A percentile compares a stretch with the other conserved stretches of the same genome.
phyloP scores from a whole-genome alignment of 2,797 vertebrate species.

The Hyperoplus lanceolatus region DNA sequence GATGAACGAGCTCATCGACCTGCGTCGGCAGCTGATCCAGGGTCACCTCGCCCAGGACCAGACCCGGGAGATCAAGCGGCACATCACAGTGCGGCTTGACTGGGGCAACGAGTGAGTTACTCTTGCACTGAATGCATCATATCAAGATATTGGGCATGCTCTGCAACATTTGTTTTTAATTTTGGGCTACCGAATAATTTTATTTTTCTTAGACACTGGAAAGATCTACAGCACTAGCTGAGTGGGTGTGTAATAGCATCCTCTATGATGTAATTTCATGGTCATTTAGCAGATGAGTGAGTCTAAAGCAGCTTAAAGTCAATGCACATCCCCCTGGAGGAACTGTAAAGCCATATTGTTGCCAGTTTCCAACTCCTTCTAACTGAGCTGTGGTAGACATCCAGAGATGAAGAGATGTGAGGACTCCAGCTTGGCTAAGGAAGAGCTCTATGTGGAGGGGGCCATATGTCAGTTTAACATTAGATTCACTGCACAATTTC shows the following conservation, averaged over 20 bases:
- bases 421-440: slow-evolving; percentile 50
- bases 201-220: slow-evolving; percentile 44
- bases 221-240: slow-evolving; percentile 49
- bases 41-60: slow-evolving; percentile 99
- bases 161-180: slow-evolving; percentile 40
- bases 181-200: slow-evolving; percentile 43
- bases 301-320: slow-evolving; percentile 75
- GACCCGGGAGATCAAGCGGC: slow-evolving; percentile 97
- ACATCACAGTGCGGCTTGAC: slow-evolving; percentile 97
- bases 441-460: slow-evolving; percentile 30
- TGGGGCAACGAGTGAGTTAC: slow-evolving; percentile 99
- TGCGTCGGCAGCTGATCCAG: slow-evolving; percentile 97
- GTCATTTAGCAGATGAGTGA: slow-evolving; percentile 79
- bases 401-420: slow-evolving; percentile 55
- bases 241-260: slow-evolving; percentile 64
- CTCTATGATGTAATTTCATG: slow-evolving; percentile 75
- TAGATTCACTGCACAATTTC: slow-evolving; percentile 26
- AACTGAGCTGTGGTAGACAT: slow-evolving; percentile 59
- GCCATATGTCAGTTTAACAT: slow-evolving; percentile 54
- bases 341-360: slow-evolving; percentile 69
- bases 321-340: slow-evolving; percentile 66
- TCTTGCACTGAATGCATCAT: neutral
- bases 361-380: slow-evolving; percentile 63
- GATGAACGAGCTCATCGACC: slow-evolving; percentile 99
- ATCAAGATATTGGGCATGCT: slow-evolving; percentile 7